Evolutionary conservation across 1,140 invertebrate species (phyloP).

Genomic region (Mya arenaria): DNA sequence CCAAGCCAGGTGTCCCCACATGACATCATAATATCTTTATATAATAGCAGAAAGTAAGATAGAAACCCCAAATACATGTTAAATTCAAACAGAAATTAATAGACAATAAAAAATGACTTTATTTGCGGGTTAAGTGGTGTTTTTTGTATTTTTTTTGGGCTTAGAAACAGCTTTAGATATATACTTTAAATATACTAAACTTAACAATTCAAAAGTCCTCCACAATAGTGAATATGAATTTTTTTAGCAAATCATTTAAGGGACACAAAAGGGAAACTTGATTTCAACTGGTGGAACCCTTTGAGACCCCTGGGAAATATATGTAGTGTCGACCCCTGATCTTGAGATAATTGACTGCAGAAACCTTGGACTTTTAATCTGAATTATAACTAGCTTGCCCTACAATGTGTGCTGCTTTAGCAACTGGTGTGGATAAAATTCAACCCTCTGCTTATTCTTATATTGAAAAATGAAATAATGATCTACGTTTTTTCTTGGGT

Average conservation of each 20-base stretch:
- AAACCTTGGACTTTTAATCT: not conserved
- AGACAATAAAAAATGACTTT: not conserved
- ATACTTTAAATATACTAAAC: no score
- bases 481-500: constrained; percentile 56
- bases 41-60: no score
- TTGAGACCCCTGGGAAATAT: not conserved
- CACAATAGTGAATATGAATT: no score
- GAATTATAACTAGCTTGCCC: not conserved
- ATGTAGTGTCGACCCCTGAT: not conserved
- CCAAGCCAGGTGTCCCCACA: no score
- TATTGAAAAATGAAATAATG: not conserved
- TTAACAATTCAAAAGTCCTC: no score
- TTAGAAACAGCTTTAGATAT: no score
- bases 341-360: not conserved
- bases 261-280: no score
- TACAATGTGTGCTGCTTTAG: not conserved
- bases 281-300: no score
- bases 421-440: not conserved
- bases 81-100: not conserved
- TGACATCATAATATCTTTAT: no score
- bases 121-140: not conserved
- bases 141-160: no score
- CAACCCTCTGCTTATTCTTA: not conserved
- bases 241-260: no score
- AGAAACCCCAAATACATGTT: no score